Evolutionary conservation across 2,113 vertebrate species (phyloP).

Genomic region (Azemiops feae): DNA sequence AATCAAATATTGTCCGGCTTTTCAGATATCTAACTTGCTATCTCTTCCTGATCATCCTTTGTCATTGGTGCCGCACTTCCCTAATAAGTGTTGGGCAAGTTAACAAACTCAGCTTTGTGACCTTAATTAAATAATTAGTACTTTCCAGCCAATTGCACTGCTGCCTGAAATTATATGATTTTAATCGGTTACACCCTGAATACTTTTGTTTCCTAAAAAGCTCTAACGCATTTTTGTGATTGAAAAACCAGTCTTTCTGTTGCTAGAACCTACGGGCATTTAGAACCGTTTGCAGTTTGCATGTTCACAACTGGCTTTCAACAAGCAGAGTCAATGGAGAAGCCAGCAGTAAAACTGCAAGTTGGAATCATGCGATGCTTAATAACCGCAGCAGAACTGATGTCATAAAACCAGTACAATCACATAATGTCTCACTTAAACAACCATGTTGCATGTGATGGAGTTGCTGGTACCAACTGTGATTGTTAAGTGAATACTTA

Average conservation of each 20-base stretch:
- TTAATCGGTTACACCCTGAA: background rate
- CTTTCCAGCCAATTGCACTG: background rate
- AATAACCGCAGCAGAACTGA: background rate
- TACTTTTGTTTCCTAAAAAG: background rate
- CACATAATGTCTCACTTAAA: background rate
- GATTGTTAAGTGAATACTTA: background rate
- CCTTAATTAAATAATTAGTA: background rate
- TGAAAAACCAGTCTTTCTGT: background rate
- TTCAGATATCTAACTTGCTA: background rate
- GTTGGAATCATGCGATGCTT: background rate
- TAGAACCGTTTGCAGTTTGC: background rate
- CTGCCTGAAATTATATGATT: background rate
- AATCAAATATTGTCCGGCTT: background rate
- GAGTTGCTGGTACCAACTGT: background rate
- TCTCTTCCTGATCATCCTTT: background rate
- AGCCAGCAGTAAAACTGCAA: background rate
- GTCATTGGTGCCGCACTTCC: background rate
- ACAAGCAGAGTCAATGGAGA: background rate
- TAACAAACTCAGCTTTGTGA: background rate
- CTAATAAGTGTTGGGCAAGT: background rate
- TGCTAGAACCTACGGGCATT: background rate
- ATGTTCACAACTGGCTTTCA: background rate
- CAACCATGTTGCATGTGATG: background rate
- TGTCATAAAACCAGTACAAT: background rate
- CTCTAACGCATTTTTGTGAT: background rate